Conservation (phyloP, 2,888 invertebrate species). For the Ectemnius cavifrons region DNA sequence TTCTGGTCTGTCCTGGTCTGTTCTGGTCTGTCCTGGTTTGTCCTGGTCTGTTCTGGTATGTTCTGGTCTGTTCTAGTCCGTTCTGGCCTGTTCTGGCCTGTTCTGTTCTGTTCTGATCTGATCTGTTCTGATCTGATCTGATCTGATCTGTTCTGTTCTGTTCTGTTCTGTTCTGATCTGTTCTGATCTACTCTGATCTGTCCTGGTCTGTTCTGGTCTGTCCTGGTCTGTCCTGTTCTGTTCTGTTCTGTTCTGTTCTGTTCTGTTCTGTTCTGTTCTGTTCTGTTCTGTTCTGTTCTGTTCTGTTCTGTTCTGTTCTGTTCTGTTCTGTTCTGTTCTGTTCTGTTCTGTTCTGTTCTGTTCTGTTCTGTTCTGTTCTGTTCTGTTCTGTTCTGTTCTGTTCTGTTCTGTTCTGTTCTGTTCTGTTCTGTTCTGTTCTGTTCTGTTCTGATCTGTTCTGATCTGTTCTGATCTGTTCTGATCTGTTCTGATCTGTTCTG, state of each 20-base stretch:
- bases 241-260: background rate
- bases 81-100: too few species aligned
- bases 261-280: background rate
- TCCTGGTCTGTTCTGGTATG: too few species aligned
- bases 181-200: too few species aligned
- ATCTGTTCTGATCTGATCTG: background rate
- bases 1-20: too few species aligned
- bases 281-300: background rate
- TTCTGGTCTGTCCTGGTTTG: too few species aligned
- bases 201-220: too few species aligned
- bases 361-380: background rate
- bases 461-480: background rate
- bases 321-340: background rate
- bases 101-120: background rate
- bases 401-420: background rate
- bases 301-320: background rate
- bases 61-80: too few species aligned
- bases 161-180: background rate
- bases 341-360: background rate
- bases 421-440: background rate
- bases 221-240: background rate
- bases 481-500: too few species aligned
- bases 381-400: background rate
- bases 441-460: background rate
- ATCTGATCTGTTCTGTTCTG: background rate